Base-by-base conservation (phyloP, 1,140 invertebrate genomes). In the Sinella curviseta region DNA sequence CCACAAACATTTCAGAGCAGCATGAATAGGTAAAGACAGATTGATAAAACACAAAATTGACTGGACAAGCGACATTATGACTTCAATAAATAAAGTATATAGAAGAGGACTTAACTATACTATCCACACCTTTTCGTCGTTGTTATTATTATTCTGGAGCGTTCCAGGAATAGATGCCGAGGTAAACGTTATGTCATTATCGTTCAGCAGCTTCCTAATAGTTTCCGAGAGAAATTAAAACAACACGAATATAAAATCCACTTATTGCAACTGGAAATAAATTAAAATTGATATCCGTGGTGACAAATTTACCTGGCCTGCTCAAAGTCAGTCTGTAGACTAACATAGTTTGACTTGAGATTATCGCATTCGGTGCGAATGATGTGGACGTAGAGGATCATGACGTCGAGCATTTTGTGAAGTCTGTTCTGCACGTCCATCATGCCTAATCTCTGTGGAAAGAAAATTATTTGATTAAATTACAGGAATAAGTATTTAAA, bases 401-500 rank as follows among this genome's bases (percentile, higher is more conserved):
- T 83, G 0, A 83, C 82, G 77, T 83, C 82, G 17, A 83, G 78
- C 76, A 83, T 80, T 80, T 80, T 83, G 77, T 80, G 82, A 35
- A 80, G 54, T 74, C 82, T 26, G 26, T 65, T 80, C 30, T 82
- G 78, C n/a, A 83, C 70, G 54, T 83, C 82, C 35, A 83, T 36
- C 76, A 73, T 82, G 35, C 82, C 82, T 28, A 79, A 4, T 78
- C 76, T 70, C 82, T 83, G 35, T 60, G 57, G 3, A 60, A 26
- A 26, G 24, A 8, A 60, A 8, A 74, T 75, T 39, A 31, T 16
- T 74, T n/a, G n/a, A n/a, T n/a, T n/a, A n/a, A n/a, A n/a, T n/a
- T n/a, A n/a, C n/a, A n/a, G n/a, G n/a, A n/a, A n/a, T n/a, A n/a
- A n/a, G n/a, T n/a, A n/a, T n/a, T n/a, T n/a, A n/a, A n/a, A n/a